Base-by-base conservation (phyloP, 35 echinoderm and acorn worm genomes). In the Holothuria glaberrima region DNA sequence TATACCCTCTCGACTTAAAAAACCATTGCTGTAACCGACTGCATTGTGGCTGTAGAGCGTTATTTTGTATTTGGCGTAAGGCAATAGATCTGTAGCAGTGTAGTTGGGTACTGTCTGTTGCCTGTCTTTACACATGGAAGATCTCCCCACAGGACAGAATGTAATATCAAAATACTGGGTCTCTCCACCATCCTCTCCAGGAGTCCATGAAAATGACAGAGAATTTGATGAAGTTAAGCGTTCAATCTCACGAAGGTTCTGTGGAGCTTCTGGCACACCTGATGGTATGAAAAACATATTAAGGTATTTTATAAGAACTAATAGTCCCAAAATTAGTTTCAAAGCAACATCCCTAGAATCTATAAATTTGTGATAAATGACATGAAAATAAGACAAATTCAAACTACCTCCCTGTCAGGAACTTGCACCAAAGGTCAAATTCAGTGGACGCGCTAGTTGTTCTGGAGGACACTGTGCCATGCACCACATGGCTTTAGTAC, bases 141-240 rank as follows among this genome's bases (percentile, higher is more conserved):
- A 29, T 32, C 30, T 67, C n/a, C 7, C 33, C 12, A 68, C 62
- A 1, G 85, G 85, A 71, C 85, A 87, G 24, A 87, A 71, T 22
- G 60, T 46, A n/a, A 87, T 36, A 4, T 87, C 64, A 87, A 87
- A 87, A 16, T 36, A 34, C 35, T 87, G 85, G 6, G 25, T 44
- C 62, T 87, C 85, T 14, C 85, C 85, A 5, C 85, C 85, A 30
- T 87, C 85, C 67, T 69, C 60, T 1, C 85, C 85, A 28, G 85
- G 85, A n/a, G 85, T 87, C 85, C 85, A 87, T 12, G 30, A 9
- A 33, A 87, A 87, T 9, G 65, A 46, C 44, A 87, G 41, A 21
- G 85, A 71, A 4, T 3, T 44, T 22, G 85, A 71, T 48, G 62
- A 35, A 6, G 65, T 71, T 16, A 69, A 7, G 13, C 12, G 58